Evolutionary conservation across 2,113 vertebrate species (phyloP).

Genomic region (Camelus dromedarius): DNA sequence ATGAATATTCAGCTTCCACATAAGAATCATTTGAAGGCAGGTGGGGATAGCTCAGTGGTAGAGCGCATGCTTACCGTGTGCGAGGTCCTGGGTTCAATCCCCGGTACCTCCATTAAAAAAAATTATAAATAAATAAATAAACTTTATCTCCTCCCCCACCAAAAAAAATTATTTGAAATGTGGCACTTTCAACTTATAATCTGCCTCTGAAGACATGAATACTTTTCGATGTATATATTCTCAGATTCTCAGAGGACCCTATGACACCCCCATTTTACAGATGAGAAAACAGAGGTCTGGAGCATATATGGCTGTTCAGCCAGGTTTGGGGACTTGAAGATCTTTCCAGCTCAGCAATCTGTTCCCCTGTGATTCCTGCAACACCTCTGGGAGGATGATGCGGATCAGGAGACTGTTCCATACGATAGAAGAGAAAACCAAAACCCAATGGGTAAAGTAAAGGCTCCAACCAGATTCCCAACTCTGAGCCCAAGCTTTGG

Average conservation of each 20-base stretch:
- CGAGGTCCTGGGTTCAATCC: no score
- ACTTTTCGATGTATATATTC: not conserved
- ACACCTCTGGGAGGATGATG: not conserved
- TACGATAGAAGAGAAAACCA: not conserved
- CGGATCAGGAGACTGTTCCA: not conserved
- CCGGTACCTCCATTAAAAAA: no score
- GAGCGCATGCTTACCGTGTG: no score
- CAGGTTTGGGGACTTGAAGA: not conserved
- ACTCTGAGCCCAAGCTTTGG: not conserved
- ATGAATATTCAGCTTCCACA: not conserved
- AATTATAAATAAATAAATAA: no score
- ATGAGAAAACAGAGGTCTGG: not conserved
- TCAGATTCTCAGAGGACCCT: not conserved
- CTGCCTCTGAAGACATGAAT: not conserved
- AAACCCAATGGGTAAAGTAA: not conserved
- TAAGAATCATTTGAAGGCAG: not conserved
- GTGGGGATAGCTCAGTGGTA: no score
- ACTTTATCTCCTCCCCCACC: no score
- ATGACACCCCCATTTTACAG: not conserved
- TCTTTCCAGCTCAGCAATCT: not conserved
- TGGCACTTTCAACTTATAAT: not conserved
- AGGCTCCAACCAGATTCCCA: not conserved
- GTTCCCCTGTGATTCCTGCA: not conserved
- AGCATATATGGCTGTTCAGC: fast-evolving
- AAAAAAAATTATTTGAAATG: not conserved